Base-by-base conservation (phyloP, 2,113 vertebrate genomes). In the Heteronetta atricapilla region DNA sequence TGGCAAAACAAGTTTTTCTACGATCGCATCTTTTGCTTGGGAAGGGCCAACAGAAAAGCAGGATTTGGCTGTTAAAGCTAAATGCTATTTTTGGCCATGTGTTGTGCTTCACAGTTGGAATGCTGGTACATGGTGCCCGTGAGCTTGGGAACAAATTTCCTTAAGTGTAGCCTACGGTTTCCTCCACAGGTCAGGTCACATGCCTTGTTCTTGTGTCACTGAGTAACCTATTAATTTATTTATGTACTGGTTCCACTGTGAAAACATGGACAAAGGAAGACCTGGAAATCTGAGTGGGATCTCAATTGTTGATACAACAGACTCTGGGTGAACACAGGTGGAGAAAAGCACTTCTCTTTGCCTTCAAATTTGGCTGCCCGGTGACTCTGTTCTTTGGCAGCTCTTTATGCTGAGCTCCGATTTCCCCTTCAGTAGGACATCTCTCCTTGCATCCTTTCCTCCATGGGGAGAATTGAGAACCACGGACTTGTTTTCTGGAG, bases 91-190 rank as follows among this genome's bases (percentile, higher is more conserved):
- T 38, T 85, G 64, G 40, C 6, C 2, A 19, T 25, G 4, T 1
- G 0, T 50, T n/a, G 18, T 29, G 31, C 18, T 52, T 72, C 6
- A 5, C 2, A 1, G 13, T 59, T 29, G 52, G 46, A 64, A 59
- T 38, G 53, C 29, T 5, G 6, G n/a, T 63, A 15, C 0, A 0
- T 16, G 53, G 55, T 42, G 29, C 52, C 64, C 38, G 4, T 52
- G 9, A 48, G 22, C 26, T 6, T 8, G 21, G n/a, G 58, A 68
- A 34, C 28, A 50, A 4, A 53, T 70, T 56, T 59, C 38, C 20
- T 20, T 60, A 31, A 64, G 46, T 0, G 4, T 60, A 68, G 22
- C 59, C 38, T 78, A 7, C 5, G 33, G 26, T 16, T 38, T 79
- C n/a, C 59, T 63, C 16, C 48, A 79, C n/a, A 3, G 29, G 52